Percentiles rank a stretch among this genome's conserved stretches.
Evolutionary conservation across 1,140 invertebrate species (phyloP).

Genomic region (Olivierus martensii): DNA sequence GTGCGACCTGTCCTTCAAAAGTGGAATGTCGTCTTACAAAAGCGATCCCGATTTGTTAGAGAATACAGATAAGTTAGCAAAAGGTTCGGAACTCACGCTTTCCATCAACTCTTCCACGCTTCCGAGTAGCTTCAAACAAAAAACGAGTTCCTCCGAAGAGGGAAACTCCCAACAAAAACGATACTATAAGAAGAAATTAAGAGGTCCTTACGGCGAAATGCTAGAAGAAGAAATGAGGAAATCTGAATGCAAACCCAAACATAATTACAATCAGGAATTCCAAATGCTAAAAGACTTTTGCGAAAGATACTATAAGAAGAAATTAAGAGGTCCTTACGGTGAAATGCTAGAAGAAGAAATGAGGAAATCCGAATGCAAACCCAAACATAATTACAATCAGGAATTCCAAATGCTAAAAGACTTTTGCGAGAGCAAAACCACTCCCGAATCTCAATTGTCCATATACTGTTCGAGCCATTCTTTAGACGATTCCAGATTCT

Average conservation of each 20-base stretch:
- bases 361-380: conserved; percentile 39
- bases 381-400: neutral
- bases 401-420: conserved; percentile 4
- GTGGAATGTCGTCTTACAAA: too few relatives aligned
- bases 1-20: too few relatives aligned
- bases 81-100: too few relatives aligned
- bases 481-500: too few relatives aligned
- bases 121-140: too few relatives aligned
- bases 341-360: conserved; percentile 71
- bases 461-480: conserved; percentile 2
- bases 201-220: conserved; percentile 69
- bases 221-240: conserved; percentile 68
- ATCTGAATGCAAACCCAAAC: conserved; percentile 16
- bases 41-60: too few relatives aligned
- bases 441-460: too few relatives aligned
- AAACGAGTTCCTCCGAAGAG: too few relatives aligned
- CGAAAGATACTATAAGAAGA: conserved; percentile 46
- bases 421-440: conserved; percentile 7
- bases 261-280: neutral
- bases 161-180: conserved; percentile 23
- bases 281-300: conserved; percentile 7
- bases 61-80: too few relatives aligned
- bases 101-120: too few relatives aligned
- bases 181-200: conserved; percentile 50
- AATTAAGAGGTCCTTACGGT: conserved; percentile 59